Evolutionary conservation across 2,113 vertebrate species (phyloP).

Genomic region (Pholis gunnellus): DNA sequence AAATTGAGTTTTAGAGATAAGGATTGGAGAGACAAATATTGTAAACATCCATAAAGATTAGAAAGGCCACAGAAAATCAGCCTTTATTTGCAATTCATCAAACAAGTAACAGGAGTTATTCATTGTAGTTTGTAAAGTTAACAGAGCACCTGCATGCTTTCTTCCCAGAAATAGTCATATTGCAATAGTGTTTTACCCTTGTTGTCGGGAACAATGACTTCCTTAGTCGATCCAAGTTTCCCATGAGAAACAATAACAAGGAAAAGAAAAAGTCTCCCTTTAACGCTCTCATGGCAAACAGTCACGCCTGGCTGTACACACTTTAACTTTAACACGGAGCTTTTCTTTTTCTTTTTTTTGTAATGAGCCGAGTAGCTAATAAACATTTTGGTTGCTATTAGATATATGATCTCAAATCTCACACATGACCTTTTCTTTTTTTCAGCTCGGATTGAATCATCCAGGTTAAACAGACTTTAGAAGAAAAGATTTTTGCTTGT

Average conservation of each 20-base stretch:
- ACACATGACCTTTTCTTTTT: constrained; percentile 22
- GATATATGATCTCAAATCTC: constrained; percentile 15
- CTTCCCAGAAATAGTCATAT: background rate
- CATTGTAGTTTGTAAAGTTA: constrained; percentile 59
- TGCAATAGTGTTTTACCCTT: constrained; percentile 2
- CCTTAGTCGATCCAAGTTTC: constrained; percentile 45
- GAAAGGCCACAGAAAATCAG: background rate
- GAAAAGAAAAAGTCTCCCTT: constrained; percentile 29
- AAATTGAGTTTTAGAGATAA: background rate
- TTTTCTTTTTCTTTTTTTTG: constrained; percentile 23
- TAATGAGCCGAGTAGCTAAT: constrained; percentile 5
- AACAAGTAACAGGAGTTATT: constrained; percentile 38
- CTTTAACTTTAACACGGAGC: constrained; percentile 52
- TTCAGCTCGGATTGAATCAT: background rate
- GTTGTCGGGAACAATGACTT: constrained; percentile 47
- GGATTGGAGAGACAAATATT: background rate
- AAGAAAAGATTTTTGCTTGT: background rate
- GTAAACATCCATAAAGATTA: constrained; percentile 4
- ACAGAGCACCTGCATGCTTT: constrained; percentile 57
- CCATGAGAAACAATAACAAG: constrained; percentile 70
- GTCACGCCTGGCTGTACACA: constrained; percentile 71
- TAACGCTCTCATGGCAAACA: constrained; percentile 69
- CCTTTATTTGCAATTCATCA: constrained; percentile 26
- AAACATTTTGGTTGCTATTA: constrained; percentile 6
- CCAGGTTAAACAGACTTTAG: constrained; percentile 26